A percentile compares a stretch with the other conserved stretches of the same genome.
These are phyloP conservation scores for Phataginus tricuspis DNA, from an alignment of 2,797 vertebrate species.

Conservation along the genomic window DNA sequence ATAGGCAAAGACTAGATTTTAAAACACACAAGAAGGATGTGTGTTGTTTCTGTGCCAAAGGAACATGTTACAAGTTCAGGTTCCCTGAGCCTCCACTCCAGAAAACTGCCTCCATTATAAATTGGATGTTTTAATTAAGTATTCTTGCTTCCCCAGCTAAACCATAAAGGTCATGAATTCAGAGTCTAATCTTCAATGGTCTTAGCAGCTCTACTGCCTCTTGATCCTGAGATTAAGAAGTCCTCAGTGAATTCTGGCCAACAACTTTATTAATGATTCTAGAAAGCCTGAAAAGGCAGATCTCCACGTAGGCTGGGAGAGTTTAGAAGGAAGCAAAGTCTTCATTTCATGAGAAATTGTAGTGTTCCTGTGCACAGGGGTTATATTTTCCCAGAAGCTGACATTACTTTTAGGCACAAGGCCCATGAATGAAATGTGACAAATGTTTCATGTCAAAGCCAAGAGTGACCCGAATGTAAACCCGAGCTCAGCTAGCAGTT, in stretches of 20 bases:
- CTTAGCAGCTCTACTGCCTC: not conserved
- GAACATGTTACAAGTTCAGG: not conserved
- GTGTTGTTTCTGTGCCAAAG: not conserved
- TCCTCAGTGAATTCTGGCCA: not conserved
- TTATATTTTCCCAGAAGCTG: constrained; percentile 20
- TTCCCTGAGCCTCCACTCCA: not conserved
- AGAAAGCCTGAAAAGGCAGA: not conserved
- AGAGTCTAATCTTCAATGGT: not conserved
- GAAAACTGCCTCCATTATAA: not conserved
- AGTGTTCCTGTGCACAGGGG: not conserved
- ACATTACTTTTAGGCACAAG: not conserved
- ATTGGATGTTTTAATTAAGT: not conserved
- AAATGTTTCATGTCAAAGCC: not conserved
- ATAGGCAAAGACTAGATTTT: constrained; percentile 31
- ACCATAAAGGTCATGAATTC: not conserved
- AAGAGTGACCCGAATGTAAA: not conserved
- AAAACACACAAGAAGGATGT: not conserved
- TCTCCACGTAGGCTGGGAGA: not conserved
- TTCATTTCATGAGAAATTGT: not conserved
- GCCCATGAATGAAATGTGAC: not conserved
- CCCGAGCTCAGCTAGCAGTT: not conserved
- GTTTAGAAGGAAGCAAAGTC: not conserved
- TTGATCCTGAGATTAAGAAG: not conserved
- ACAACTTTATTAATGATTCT: not conserved
- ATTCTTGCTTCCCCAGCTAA: not conserved